Conservation (phyloP, 1,140 invertebrate genomes). For the Phocides pigmalion region DNA sequence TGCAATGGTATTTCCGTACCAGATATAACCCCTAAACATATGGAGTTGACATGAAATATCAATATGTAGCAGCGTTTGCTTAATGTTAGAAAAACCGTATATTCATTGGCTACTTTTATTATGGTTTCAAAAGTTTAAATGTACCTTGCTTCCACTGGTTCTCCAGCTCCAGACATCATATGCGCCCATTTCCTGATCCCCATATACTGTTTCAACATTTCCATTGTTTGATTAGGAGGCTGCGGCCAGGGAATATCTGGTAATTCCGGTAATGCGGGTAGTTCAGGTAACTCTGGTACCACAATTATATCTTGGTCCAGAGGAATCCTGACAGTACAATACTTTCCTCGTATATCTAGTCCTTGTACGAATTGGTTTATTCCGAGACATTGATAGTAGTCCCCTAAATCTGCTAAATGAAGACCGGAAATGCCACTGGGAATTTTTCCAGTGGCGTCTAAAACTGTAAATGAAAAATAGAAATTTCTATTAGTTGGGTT, state of each 20-base stretch:
- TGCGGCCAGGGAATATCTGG: constrained; percentile 22
- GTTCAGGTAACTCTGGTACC: constrained; percentile 26
- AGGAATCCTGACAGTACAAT: constrained; percentile 43
- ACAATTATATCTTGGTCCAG: constrained; percentile 32
- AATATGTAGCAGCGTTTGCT: too few species aligned
- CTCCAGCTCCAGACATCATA: constrained; percentile 4
- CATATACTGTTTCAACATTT: background rate
- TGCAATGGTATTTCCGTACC: too few species aligned
- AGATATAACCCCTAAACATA: too few species aligned
- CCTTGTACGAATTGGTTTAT: constrained; percentile 36
- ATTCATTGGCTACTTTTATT: background rate
- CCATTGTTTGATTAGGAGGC: constrained; percentile 7
- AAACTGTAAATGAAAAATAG: background rate
- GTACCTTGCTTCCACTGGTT: constrained; percentile 7
- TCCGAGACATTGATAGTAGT: constrained; percentile 51
- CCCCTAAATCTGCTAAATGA: constrained; percentile 49
- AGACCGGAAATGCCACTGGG: constrained; percentile 43
- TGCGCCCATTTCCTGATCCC: background rate
- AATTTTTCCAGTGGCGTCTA: constrained; percentile 40
- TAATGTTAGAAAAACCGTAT: too few species aligned
- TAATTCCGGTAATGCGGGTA: constrained; percentile 26
- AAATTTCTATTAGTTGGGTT: too few species aligned
- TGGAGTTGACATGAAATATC: too few species aligned
- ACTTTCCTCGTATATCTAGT: constrained; percentile 47
- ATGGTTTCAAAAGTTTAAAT: background rate